phyloP scores from a whole-genome alignment of 1,140 invertebrate species.

The Berghia stephanieae region DNA sequence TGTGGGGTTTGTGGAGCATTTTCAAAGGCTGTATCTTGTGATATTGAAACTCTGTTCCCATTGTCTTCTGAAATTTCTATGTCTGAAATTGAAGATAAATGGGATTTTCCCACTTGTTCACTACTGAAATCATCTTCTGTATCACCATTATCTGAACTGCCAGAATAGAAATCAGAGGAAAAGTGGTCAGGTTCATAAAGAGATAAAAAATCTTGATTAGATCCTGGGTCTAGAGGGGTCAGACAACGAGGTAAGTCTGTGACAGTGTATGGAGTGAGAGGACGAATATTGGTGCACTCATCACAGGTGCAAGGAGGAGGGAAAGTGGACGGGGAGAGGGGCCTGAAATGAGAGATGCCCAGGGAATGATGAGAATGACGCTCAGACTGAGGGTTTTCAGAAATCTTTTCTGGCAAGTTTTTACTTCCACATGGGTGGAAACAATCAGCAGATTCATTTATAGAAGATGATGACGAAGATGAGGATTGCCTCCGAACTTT shows the following conservation, averaged over 20 bases:
- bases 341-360: background rate
- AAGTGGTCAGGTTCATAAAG: background rate
- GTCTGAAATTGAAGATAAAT: background rate
- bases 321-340: background rate
- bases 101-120: background rate
- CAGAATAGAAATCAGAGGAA: background rate
- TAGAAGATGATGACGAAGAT: background rate
- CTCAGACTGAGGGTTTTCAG: background rate
- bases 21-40: background rate
- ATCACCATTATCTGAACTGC: background rate
- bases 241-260: conserved; percentile 27
- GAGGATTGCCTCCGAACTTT: background rate
- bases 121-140: conserved; percentile 6
- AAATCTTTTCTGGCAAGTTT: background rate
- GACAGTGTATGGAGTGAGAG: conserved; percentile 19
- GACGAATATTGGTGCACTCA: conserved; percentile 5
- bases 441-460: conserved; percentile 16
- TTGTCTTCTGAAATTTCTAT: background rate
- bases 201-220: background rate
- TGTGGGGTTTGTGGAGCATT: background rate
- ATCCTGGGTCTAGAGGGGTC: conserved; percentile 26
- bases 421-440: background rate
- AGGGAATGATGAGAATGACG: background rate
- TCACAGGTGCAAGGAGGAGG: conserved; percentile 24
- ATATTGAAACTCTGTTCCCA: background rate